phyloP scores from a whole-genome alignment of 2,888 invertebrate genomes.

The Cataglyphis livida region DNA sequence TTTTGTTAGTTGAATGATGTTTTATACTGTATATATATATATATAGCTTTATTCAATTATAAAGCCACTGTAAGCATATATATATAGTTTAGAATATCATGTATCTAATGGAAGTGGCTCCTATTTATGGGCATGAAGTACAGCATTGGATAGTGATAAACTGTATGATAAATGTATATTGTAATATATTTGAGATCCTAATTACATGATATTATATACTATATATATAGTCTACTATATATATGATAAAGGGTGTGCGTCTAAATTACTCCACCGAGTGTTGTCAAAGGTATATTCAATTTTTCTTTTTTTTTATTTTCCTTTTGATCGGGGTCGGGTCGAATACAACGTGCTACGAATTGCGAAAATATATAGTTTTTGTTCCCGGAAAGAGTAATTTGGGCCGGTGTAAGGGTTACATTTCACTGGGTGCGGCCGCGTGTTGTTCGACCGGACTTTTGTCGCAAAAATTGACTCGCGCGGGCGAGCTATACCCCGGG shows the following conservation, averaged over 20 bases:
- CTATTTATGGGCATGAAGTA: not conserved
- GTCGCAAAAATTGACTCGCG: constrained; percentile 53
- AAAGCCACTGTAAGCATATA: not conserved
- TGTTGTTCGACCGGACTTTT: constrained; percentile 46
- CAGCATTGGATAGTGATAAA: constrained; percentile 2
- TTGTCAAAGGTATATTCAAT: not conserved
- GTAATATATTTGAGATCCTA: constrained; percentile 1
- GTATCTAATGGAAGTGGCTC: not conserved
- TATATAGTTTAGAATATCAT: not conserved
- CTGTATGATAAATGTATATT: not conserved
- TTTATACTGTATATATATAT: not conserved
- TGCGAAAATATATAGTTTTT: constrained; percentile 35
- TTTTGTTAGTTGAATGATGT: not conserved
- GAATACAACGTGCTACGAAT: constrained; percentile 11
- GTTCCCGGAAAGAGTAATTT: constrained; percentile 43
- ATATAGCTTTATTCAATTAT: not conserved
- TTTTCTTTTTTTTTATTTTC: not conserved
- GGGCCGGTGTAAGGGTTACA: constrained; percentile 33
- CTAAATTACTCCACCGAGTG: not conserved
- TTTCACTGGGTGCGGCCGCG: constrained; percentile 10
- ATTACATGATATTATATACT: not conserved
- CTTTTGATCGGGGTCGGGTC: not conserved
- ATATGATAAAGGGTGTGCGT: not conserved
- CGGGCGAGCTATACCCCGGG: constrained; percentile 36
- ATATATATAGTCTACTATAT: too few species aligned